Base-by-base conservation (phyloP, 2,888 invertebrate species). In the Pycnomerus fuliginosus region DNA sequence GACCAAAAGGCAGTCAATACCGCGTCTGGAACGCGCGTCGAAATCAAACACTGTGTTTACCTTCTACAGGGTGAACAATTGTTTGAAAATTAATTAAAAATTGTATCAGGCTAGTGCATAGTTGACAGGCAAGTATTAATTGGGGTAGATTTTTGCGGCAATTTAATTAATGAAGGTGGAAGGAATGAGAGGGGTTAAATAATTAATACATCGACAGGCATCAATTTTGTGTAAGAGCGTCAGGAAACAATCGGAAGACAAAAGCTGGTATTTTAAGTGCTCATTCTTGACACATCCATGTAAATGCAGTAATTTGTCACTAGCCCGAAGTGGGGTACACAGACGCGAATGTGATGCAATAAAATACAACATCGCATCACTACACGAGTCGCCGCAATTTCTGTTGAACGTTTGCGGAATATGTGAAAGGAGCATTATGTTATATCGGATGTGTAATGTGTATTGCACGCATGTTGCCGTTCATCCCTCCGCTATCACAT, bases 1-100 rank as follows among this genome's bases (percentile, higher is more conserved):
- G 49, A 47, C 51, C 55, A 56, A 52, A 56, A 56, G 55, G 51
- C 52, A 61, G 61, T 61, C 61, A 57, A 62, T 61, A 61, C 55
- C 52, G 54, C 50, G 56, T 53, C 56, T 55, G 55, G 52, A 58
- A 44, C 31, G 44, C 54, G 46, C 48, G 48, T 53, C 48, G 49
- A 46, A 58, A 56, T 55, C 55, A 42, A 47, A 42, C 35, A 38
- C 36, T 12, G 20, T 44, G 32, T 40, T 44, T 48, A 38, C 31
- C 43, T 42, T 47, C 16, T 16, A 25, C 23, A n/a, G n/a, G n/a
- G n/a, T n/a, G n/a, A n/a, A n/a, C n/a, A n/a, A n/a, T n/a, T n/a
- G n/a, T n/a, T n/a, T n/a, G n/a, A n/a, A n/a, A n/a, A n/a, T n/a
- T n/a, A n/a, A n/a, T n/a, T n/a, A n/a, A 7, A 7, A 20, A 20